Evolutionary conservation across 2,797 vertebrate species (phyloP), one percentile per base, ranked within the genome.

Genomic region (Melanotaenia nigrans): DNA sequence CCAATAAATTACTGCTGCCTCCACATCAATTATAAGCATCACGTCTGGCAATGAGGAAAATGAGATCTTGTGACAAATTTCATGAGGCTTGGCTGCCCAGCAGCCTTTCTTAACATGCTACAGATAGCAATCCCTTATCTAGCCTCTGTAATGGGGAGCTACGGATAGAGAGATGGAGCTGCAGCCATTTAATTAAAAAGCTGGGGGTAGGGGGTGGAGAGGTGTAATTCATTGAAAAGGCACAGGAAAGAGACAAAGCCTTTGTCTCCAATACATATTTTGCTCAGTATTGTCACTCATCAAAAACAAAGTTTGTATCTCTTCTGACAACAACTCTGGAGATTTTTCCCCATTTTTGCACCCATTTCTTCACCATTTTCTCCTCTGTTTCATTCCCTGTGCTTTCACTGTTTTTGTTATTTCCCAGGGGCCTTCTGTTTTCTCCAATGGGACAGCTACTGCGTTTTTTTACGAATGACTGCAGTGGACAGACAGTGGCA

Each of bases 111-210:
- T 95, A 95, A 95, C 95, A 95, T 95, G 94, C 94, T 94, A 94
- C 94, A 95, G 95, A 96, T 95, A 96, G 95, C 94, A 92, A 95
- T 95, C 94, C 94, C 94, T 96, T 96, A 96, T 95, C 95, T 95
- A 94, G 92, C 92, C 94, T 91, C 94, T 94, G 95, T 95, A 95
- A 95, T 95, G 94, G 94, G 95, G 93, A 95, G 92, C 94, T 92
- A 94, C 90, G 94, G 94, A 95, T 94, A 94, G 94, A 93, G 94
- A 95, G 94, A 95, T 94, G 95, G 95, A 95, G 95, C 95, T 91
- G 95, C 94, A 96, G 96, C 96, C 96, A 96, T 97, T 97, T 96
- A 96, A 97, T 97, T 96, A 97, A 96, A 96, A 96, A 95, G 76
- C 90, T 80, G 89, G 90, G 93, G 79, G 92, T 90, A 86, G 85